Evolutionary conservation across 2,113 vertebrate genomes (phyloP).

Genomic region (Carollia perspicillata): DNA sequence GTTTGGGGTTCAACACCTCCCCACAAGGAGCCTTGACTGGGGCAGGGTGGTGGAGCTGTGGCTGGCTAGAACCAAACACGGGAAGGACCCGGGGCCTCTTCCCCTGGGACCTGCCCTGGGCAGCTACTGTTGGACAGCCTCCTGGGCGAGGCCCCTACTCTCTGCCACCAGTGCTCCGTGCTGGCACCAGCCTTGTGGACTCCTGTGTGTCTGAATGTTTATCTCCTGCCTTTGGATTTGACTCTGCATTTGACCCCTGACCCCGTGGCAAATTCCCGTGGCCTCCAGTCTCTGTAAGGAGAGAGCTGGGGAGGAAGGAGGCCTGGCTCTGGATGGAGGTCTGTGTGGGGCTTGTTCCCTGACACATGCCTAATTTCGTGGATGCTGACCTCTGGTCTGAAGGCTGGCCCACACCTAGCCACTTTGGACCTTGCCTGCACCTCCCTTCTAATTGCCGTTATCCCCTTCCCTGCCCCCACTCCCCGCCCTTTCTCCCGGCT

Average conservation of each 20-base stretch:
- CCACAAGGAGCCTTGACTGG: neutral
- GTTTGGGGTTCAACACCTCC: neutral
- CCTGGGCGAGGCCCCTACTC: neutral
- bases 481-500: neutral
- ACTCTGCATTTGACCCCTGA: neutral
- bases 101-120: neutral
- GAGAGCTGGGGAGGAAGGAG: neutral
- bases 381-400: neutral
- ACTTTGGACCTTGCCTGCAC: neutral
- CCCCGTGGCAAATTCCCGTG: neutral
- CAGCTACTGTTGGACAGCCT: neutral
- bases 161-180: neutral
- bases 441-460: neutral
- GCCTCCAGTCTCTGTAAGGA: neutral
- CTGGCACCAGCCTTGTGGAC: neutral
- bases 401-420: neutral
- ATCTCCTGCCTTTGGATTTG: neutral
- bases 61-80: neutral
- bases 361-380: neutral
- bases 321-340: neutral
- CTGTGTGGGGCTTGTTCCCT: neutral
- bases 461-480: too few relatives aligned
- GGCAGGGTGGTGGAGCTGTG: neutral
- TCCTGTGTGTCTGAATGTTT: neutral
- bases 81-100: neutral